Evolutionary conservation across 2,888 invertebrate species (phyloP), one percentile per base, ranked within the genome.

Genomic region (Agrilus cyanescens): DNA sequence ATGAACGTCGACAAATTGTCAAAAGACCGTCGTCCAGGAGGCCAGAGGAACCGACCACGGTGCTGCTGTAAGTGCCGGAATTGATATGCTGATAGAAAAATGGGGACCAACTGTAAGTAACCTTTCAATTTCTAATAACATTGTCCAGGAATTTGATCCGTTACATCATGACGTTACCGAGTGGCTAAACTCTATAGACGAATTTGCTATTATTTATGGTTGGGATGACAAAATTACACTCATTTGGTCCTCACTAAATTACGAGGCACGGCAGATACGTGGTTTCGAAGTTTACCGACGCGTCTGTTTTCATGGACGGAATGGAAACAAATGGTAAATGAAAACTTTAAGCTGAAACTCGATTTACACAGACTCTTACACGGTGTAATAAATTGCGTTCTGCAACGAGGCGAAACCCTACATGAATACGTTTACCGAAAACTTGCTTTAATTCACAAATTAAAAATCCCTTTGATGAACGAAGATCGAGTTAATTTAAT

Each of bases 181-280:
- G n/a, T 42, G 45, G 40, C 15, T 41, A 12, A 14, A 32, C 7
- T 13, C 41, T 18, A 18, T 48, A 42, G 52, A 53, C 47, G 47
- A 49, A 45, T 38, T 35, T 31, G 37, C 38, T 12, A 20, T 14
- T 8, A 34, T 37, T 15, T 38, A 43, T 36, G 30, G 38, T n/a
- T 47, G 47, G 43, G 36, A 40, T 29, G 44, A 45, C 16, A 34
- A 32, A 25, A 41, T 37, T 2, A 45, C 30, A 16, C 29, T 25
- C 46, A 46, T 44, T 37, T 48, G 25, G 46, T 44, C 10, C 20
- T 46, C 12, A 14, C 12, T 16, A 46, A 46, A 29, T 38, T 48
- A 35, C 14, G 36, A 20, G 47, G 47, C 5, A 15, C 46, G 4
- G 47, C 46, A 4, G 43, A 39, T 12, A 20, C 34, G 8, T 47